Base-by-base conservation (phyloP, 2,888 invertebrate species). In the Drosophila prolongata region DNA sequence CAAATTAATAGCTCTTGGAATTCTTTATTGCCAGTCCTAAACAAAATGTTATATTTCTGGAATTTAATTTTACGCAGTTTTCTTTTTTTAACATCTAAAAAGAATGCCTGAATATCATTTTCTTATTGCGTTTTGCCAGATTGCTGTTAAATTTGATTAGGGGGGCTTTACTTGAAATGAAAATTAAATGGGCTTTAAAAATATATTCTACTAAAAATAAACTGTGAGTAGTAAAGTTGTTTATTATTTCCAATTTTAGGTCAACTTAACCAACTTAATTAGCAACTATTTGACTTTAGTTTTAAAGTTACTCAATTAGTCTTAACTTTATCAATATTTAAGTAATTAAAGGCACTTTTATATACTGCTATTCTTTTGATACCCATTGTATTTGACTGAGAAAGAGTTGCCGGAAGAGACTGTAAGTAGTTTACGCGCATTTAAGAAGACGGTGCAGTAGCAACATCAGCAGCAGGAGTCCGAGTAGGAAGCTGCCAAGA, bases 341-440 rank as follows among this genome's bases (percentile, higher is more conserved):
- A 30, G 30, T 30, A 9, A 27, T 30, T 14, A 27, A 5, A n/a
- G 35, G 0, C 30, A 30, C 30, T 8, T 30, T 30, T 2, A 2
- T 14, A 1, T 9, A 9, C n/a, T 47, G 10, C 47, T 49, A 62
- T 62, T 43, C 5, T 19, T 61, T 37, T 19, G n/a, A 24, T 35
- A 16, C 9, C 10, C 35, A 49, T 64, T 62, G 62, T 62, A 19
- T 49, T 42, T 27, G 16, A 24, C 14, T 34, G 2, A 60, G 71
- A 70, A 77, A 56, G 38, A 59, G 78, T 54, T 44, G 65, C 66
- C 76, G 75, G 77, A 77, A 71, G 89, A 69, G 67, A 58, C 74
- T 57, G 57, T 87, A 87, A 89, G 85, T 84, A 85, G 89, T 85
- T 85, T 87, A 89, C 79, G 81, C 80, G 79, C 84, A 80, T 87